Evolutionary conservation across 1,140 invertebrate genomes (phyloP).

Genomic region (Solen grandis): DNA sequence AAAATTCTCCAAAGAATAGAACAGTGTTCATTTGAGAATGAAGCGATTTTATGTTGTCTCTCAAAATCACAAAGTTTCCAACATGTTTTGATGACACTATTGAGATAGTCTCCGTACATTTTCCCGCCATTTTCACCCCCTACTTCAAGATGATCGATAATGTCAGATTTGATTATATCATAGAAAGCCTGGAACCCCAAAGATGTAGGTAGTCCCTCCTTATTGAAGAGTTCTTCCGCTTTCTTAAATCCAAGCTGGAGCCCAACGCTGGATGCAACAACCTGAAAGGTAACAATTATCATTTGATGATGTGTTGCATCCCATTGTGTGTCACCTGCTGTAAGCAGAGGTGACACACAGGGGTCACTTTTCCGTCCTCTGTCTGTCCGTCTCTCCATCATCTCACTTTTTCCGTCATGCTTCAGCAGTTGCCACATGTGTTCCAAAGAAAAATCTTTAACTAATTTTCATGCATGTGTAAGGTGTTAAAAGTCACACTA

Average conservation of each 20-base stretch:
- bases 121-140: background rate
- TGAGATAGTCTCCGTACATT: background rate
- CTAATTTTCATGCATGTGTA: too few relatives aligned
- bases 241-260: slow-evolving; percentile 32
- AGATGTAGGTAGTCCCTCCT: background rate
- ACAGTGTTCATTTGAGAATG: slow-evolving; percentile 27
- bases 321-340: too few relatives aligned
- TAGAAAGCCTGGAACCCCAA: slow-evolving; percentile 49
- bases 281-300: slow-evolving; percentile 18
- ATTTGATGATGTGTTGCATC: too few relatives aligned
- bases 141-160: slow-evolving; percentile 27
- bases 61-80: slow-evolving; percentile 49
- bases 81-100: slow-evolving; percentile 26
- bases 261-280: slow-evolving; percentile 37
- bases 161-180: slow-evolving; percentile 25
- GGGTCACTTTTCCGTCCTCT: too few relatives aligned
- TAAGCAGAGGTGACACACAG: too few relatives aligned
- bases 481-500: too few relatives aligned
- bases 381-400: too few relatives aligned
- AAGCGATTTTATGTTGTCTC: slow-evolving; percentile 9
- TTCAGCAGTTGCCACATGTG: too few relatives aligned
- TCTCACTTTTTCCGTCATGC: too few relatives aligned
- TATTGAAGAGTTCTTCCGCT: slow-evolving; percentile 41
- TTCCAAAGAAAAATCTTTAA: too few relatives aligned
- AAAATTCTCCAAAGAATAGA: slow-evolving; percentile 35